Evolutionary conservation across 2,113 vertebrate genomes (phyloP).

Genomic region (Dissostichus mawsoni): DNA sequence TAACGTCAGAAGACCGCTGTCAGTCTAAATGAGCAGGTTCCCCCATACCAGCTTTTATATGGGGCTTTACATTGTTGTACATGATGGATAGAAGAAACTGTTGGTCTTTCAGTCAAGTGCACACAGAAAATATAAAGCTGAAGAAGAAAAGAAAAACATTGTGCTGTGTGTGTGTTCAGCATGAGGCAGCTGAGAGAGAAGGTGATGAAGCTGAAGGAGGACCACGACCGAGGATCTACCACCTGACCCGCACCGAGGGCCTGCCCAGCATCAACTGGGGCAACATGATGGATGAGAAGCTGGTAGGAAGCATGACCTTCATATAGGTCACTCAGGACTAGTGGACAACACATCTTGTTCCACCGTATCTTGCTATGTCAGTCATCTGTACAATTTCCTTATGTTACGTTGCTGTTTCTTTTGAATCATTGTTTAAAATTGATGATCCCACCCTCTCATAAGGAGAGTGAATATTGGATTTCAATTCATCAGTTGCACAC

Average conservation of each 20-base stretch:
- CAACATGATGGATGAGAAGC: slow-evolving; percentile 92
- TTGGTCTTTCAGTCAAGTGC: neutral
- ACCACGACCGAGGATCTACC: slow-evolving; percentile 91
- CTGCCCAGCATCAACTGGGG: slow-evolving; percentile 93
- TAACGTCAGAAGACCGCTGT: neutral
- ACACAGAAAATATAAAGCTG: neutral
- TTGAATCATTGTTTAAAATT: too few species aligned
- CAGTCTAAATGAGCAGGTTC: neutral
- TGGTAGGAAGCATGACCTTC: slow-evolving; percentile 80
- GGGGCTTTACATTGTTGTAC: neutral
- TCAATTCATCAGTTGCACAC: too few species aligned
- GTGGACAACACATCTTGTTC: neutral
- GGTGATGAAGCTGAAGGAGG: slow-evolving; percentile 86
- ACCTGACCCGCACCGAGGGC: slow-evolving; percentile 82
- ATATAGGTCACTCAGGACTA: neutral
- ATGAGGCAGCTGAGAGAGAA: slow-evolving; percentile 93
- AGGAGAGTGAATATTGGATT: too few species aligned
- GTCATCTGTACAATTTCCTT: neutral
- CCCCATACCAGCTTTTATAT: neutral
- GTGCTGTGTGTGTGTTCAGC: slow-evolving; percentile 71
- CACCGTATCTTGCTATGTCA: neutral
- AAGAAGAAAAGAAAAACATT: too few species aligned
- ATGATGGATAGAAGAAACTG: neutral
- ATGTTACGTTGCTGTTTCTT: too few species aligned
- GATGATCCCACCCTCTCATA: too few species aligned